Evolutionary conservation across 2,113 vertebrate species (phyloP), one percentile per base, ranked within the genome.

Genomic region (Suncus etruscus): DNA sequence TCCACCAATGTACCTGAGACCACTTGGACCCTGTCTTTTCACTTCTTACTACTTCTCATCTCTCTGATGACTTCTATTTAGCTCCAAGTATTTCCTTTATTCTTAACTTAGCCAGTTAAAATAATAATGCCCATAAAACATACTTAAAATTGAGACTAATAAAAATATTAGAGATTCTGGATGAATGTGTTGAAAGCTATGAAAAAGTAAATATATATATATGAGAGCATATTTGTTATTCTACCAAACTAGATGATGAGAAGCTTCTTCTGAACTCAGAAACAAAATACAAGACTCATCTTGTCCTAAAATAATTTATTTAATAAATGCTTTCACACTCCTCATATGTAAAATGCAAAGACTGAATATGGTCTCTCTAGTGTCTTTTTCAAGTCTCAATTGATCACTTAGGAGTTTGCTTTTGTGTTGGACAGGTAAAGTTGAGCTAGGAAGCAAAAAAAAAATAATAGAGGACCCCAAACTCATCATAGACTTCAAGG

Each of bases 41-140:
- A 39, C 39, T 39, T 39, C 39, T 39, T 39, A 39, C 86, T 54
- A 61, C 73, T 70, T 79, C 80, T 69, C 68, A 48, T 86, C 91
- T 94, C 47, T 68, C 63, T 69, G 32, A 81, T 79, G 90, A 80
- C 79, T 94, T 72, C 77, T 86, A 85, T 93, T 77, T 93, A 77
- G 91, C 83, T 77, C 77, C 73, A 73, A 90, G 82, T 45, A 80
- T 77, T 92, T 50, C 27, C 66, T 81, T 86, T 94, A 50, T 86
- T 66, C 82, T 91, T 70, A 80, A 80, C 39, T 9, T 65, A 47
- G 50, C 32, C 80, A 51, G 54, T 18, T 91, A 91, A 93, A 85
- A 94, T 90, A 91, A 92, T 87, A 80, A 89, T 61, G 65, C 31
- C 31, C 31, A 61, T 18, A 32, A 79, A 83, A 39, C 50, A 6